These are phyloP conservation scores for Microctonus aethiopoides DNA, from an alignment of 2,888 invertebrate genomes.

Conservation along the genomic window DNA sequence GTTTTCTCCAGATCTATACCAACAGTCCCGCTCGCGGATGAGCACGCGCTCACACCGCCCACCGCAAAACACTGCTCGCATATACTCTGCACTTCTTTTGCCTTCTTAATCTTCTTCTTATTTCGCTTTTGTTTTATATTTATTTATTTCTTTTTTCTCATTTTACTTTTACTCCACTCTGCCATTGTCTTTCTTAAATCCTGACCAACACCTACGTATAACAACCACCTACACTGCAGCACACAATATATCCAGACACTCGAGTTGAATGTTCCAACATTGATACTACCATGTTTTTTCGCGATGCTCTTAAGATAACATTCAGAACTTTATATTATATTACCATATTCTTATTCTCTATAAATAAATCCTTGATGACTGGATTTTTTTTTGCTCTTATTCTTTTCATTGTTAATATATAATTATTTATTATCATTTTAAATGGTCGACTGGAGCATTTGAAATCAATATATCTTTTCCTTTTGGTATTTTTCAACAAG, in stretches of 20 bases:
- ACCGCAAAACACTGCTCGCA: slow-evolving; percentile 5
- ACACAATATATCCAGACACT: too few species aligned
- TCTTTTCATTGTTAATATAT: too few species aligned
- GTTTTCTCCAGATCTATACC: background rate
- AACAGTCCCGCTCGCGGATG: slow-evolving; percentile 16
- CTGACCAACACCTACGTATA: slow-evolving; percentile 36
- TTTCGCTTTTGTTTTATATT: background rate
- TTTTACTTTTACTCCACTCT: background rate
- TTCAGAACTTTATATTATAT: background rate
- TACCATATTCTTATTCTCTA: too few species aligned
- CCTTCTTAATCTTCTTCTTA: slow-evolving; percentile 2
- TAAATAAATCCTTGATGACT: background rate
- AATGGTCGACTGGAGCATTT: too few species aligned
- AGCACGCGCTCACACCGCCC: slow-evolving; percentile 25
- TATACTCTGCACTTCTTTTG: background rate
- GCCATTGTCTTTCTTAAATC: slow-evolving; percentile 24
- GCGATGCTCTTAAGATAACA: background rate
- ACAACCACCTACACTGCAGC: slow-evolving; percentile 25
- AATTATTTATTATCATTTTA: too few species aligned
- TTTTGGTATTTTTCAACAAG: too few species aligned
- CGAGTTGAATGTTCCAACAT: background rate
- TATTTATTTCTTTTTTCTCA: background rate
- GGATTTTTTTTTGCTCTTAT: too few species aligned
- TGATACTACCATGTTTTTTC: slow-evolving; percentile 15
- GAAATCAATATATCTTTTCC: too few species aligned